Percentiles rank a stretch among this genome's conserved stretches.
These are phyloP conservation scores for Carterocephalus palaemon DNA, from an alignment of 2,888 invertebrate genomes.

Conservation along the genomic window DNA sequence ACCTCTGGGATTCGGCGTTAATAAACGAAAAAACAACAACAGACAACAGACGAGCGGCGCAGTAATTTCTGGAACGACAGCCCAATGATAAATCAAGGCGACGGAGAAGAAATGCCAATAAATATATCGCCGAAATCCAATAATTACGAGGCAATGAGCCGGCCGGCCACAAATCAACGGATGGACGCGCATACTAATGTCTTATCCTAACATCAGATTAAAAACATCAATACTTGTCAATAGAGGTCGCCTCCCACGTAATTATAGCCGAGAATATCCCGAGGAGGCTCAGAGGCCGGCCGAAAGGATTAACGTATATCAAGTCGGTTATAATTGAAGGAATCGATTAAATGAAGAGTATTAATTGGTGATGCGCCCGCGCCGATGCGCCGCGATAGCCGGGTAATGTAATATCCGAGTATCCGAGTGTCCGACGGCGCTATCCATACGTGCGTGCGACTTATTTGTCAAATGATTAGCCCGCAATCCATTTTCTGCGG, in stretches of 20 bases:
- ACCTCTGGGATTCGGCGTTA: conserved; percentile 61
- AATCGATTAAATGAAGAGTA: conserved; percentile 78
- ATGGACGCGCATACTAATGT: conserved; percentile 69
- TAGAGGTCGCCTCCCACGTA: conserved; percentile 77
- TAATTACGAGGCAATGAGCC: conserved; percentile 75
- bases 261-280: conserved; percentile 77
- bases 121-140: conserved; percentile 75
- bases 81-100: conserved; percentile 68
- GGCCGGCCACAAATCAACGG: conserved; percentile 70
- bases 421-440: too few species aligned
- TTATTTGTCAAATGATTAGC: conserved; percentile 23
- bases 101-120: conserved; percentile 72
- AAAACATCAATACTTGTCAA: conserved; percentile 79
- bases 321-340: conserved; percentile 75
- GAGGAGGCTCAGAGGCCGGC: conserved; percentile 55
- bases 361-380: conserved; percentile 76
- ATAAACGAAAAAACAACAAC: conserved; percentile 60
- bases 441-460: conserved; percentile 18
- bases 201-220: conserved; percentile 79
- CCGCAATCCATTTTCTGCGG: conserved; percentile 20
- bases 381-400: conserved; percentile 56
- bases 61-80: conserved; percentile 52
- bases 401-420: conserved; percentile 42
- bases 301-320: conserved; percentile 76
- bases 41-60: conserved; percentile 30